These are phyloP conservation scores for Aphis gossypii DNA, from an alignment of 1,140 invertebrate species.

Conservation along the genomic window DNA sequence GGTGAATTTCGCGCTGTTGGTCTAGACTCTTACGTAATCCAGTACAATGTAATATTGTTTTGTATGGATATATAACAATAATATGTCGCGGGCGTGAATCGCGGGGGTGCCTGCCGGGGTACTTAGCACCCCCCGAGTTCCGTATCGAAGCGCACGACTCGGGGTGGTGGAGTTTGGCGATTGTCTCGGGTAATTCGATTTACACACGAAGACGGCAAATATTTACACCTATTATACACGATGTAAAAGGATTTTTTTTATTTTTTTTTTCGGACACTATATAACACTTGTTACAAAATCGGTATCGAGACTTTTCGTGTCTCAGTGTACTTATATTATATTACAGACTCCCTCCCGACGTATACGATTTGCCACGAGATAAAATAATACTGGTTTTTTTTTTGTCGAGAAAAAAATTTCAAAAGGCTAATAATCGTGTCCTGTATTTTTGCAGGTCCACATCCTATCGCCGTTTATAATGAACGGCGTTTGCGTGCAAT, in stretches of 20 bases:
- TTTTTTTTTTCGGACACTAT: too few relatives aligned
- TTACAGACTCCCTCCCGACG: too few relatives aligned
- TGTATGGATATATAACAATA: background rate
- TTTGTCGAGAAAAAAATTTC: background rate
- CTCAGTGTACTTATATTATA: too few relatives aligned
- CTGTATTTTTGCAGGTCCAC: conserved; percentile 76
- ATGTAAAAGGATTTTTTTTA: background rate
- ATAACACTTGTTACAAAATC: too few relatives aligned
- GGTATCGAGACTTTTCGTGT: too few relatives aligned
- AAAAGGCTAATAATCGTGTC: background rate
- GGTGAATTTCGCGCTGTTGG: background rate
- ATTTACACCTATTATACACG: background rate
- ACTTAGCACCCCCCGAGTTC: background rate
- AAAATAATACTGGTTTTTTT: too few relatives aligned
- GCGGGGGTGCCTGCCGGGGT: too few relatives aligned
- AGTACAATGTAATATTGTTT: background rate
- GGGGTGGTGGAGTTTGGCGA: too few relatives aligned
- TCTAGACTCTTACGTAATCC: background rate
- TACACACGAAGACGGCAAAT: background rate
- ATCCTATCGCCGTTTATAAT: conserved; percentile 93
- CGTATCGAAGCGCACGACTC: background rate
- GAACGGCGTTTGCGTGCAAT: conserved; percentile 96
- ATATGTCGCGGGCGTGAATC: background rate
- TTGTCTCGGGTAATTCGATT: conserved; percentile 6
- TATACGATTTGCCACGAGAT: too few relatives aligned